Evolutionary conservation across 2,113 vertebrate genomes (phyloP).

Genomic region (Lasiurus cinereus): DNA sequence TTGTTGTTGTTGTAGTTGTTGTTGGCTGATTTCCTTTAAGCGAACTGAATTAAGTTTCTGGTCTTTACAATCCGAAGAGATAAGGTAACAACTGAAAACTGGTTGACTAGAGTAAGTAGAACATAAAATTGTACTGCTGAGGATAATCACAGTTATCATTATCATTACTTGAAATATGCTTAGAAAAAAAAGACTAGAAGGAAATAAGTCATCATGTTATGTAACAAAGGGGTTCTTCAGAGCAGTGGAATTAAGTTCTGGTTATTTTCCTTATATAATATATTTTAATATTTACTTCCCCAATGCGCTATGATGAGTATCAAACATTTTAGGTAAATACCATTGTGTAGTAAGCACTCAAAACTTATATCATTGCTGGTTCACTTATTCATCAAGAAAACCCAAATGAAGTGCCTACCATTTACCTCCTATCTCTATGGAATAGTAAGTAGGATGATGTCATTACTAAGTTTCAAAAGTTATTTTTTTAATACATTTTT

Average conservation of each 20-base stretch:
- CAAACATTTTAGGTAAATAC: conserved; percentile 14
- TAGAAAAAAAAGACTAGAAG: conserved; percentile 2
- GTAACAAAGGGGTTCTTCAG: conserved; percentile 26
- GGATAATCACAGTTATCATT: background rate
- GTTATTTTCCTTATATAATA: conserved; percentile 7
- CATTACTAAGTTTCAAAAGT: conserved; percentile 60
- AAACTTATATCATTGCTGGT: background rate
- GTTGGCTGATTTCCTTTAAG: background rate
- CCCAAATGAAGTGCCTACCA: background rate
- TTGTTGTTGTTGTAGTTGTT: background rate
- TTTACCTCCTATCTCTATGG: conserved; percentile 23
- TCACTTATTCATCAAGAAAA: conserved; percentile 60
- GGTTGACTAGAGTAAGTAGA: background rate
- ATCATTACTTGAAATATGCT: background rate
- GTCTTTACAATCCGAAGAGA: background rate
- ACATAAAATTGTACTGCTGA: background rate
- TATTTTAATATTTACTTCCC: conserved; percentile 54
- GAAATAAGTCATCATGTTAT: background rate
- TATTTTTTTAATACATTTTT: conserved; percentile 32
- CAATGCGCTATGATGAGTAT: background rate
- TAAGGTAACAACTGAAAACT: conserved; percentile 18
- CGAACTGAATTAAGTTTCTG: background rate
- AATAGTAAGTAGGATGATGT: conserved; percentile 55
- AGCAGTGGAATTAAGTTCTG: background rate
- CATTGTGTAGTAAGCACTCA: background rate